These are phyloP conservation scores for Xenentodon cancila DNA, from an alignment of 2,797 vertebrate species.

Conservation along the genomic window DNA sequence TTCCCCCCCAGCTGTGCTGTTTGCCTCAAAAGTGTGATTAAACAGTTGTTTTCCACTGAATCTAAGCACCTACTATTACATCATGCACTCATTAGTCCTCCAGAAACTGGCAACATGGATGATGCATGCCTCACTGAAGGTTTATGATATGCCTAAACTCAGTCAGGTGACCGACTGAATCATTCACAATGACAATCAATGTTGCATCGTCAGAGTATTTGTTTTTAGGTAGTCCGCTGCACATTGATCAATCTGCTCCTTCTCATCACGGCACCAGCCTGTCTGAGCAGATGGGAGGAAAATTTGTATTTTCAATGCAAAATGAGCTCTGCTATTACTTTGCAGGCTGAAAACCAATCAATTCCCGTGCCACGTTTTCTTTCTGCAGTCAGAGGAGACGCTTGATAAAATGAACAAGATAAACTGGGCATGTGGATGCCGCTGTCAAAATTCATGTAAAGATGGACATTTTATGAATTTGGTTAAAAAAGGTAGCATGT, in stretches of 20 bases:
- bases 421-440: constrained; percentile 54
- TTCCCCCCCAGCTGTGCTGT: constrained; percentile 27
- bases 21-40: constrained; percentile 26
- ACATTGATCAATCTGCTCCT: constrained; percentile 65
- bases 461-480: constrained; percentile 55
- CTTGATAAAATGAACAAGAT: constrained; percentile 62
- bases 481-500: constrained; percentile 35
- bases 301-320: constrained; percentile 64
- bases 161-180: constrained; percentile 48
- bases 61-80: constrained; percentile 21
- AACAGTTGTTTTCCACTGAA: constrained; percentile 2
- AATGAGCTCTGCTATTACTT: constrained; percentile 67
- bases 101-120: constrained; percentile 16
- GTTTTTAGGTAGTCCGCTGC: constrained; percentile 46
- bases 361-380: constrained; percentile 67
- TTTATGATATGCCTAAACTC: constrained; percentile 13
- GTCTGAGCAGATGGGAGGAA: constrained; percentile 39
- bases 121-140: background rate
- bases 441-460: constrained; percentile 43
- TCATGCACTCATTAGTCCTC: constrained; percentile 19
- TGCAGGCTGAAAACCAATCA: constrained; percentile 72
- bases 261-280: constrained; percentile 57
- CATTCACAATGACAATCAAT: constrained; percentile 46
- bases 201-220: constrained; percentile 42
- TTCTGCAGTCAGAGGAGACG: constrained; percentile 54